Percentiles rank a stretch among this genome's conserved stretches.
Evolutionary conservation across 64 coral and sea anemone species (phyloP).

Genomic region (Montipora cactus): DNA sequence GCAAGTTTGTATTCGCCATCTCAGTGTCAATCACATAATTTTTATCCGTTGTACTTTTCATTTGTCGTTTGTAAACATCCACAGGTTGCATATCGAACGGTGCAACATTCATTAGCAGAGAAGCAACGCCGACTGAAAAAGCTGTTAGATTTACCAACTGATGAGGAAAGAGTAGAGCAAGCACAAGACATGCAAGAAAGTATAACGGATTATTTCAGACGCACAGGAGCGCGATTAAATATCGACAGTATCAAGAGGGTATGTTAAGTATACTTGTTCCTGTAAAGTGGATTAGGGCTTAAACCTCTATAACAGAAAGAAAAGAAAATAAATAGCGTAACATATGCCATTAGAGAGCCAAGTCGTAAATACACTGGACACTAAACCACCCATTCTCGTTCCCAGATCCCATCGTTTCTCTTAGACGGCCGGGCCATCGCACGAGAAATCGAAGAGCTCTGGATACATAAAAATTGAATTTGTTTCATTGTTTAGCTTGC

Average conservation of each 20-base stretch:
- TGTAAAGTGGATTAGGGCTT: not conserved
- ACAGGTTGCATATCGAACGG: conserved; percentile 88
- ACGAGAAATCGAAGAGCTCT: too few species aligned
- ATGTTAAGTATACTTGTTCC: not conserved
- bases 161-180: conserved; percentile 32
- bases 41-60: not conserved
- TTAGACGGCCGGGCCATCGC: too few species aligned
- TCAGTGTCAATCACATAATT: too few species aligned
- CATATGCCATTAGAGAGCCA: too few species aligned
- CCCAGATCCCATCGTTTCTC: too few species aligned
- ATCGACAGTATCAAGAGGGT: conserved; percentile 80
- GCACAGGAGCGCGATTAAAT: conserved; percentile 71
- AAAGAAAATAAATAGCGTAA: too few species aligned
- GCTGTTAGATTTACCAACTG: conserved; percentile 69
- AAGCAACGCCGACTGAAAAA: conserved; percentile 73
- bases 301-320: not conserved
- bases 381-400: too few species aligned
- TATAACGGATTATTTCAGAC: conserved; percentile 61
- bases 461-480: too few species aligned
- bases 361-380: too few species aligned
- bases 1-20: too few species aligned
- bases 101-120: conserved; percentile 73
- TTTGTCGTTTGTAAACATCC: not conserved
- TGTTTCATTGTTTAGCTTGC: too few species aligned
- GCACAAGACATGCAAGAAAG: conserved; percentile 55